Evolutionary conservation across 2,797 vertebrate genomes (phyloP).

Genomic region (Galago senegalensis): DNA sequence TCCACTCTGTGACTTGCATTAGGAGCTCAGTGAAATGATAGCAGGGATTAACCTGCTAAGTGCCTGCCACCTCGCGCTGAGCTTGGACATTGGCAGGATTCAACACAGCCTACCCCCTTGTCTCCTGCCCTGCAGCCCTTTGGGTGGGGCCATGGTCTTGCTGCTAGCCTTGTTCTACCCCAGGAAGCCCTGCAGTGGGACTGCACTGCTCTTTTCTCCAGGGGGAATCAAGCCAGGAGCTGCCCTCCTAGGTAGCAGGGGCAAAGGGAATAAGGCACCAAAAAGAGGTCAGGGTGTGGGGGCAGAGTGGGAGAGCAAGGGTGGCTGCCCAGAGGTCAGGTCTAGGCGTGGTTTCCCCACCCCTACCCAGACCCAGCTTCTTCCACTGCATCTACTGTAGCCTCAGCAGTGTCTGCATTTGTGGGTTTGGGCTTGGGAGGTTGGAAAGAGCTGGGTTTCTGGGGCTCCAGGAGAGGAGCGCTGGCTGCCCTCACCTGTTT

Average conservation of each 20-base stretch:
- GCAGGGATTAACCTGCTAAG: background rate
- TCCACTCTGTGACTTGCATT: background rate
- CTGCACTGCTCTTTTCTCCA: background rate
- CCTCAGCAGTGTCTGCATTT: background rate
- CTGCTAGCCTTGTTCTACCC: background rate
- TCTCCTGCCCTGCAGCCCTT: background rate
- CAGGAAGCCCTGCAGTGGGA: background rate
- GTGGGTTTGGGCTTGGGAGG: background rate
- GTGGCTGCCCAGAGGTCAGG: background rate
- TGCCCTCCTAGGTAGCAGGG: background rate
- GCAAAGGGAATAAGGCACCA: background rate
- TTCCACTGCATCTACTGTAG: background rate
- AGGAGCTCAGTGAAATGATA: background rate
- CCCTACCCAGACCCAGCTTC: background rate
- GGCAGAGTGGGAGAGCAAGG: background rate
- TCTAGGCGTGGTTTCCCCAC: background rate
- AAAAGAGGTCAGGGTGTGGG: background rate
- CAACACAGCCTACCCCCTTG: background rate
- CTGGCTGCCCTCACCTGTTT: fast-evolving
- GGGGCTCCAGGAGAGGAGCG: background rate
- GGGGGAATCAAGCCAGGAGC: background rate
- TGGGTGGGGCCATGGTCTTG: background rate
- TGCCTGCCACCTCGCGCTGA: background rate
- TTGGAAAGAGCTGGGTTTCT: background rate
- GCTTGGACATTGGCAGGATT: background rate